phyloP scores from a whole-genome alignment of 53 echinoderm and acorn worm genomes.

The Paelopatides confundens region DNA sequence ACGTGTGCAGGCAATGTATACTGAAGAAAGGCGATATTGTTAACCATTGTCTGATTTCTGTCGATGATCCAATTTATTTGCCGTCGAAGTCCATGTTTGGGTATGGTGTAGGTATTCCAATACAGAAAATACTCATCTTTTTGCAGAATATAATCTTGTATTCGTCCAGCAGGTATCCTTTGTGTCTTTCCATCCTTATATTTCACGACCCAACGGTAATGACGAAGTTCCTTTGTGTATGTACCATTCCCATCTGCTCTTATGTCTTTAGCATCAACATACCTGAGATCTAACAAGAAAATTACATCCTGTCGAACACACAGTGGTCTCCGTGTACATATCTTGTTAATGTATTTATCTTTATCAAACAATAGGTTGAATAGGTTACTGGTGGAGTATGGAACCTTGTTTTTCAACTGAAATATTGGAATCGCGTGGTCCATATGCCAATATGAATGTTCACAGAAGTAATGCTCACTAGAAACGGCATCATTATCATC shows the following conservation, averaged over 20 bases:
- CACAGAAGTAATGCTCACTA: not conserved
- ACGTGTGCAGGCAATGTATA: conserved; percentile 44
- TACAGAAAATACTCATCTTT: conserved; percentile 46
- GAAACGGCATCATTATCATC: too few relatives aligned
- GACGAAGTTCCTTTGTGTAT: conserved; percentile 41
- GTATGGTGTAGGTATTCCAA: conserved; percentile 53
- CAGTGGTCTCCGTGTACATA: conserved; percentile 31
- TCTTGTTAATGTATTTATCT: not conserved
- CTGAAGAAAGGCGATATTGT: conserved; percentile 54
- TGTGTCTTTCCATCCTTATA: conserved; percentile 30
- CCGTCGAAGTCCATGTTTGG: conserved; percentile 42
- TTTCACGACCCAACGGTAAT: conserved; percentile 60
- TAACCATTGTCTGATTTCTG: conserved; percentile 27
- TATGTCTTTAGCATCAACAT: conserved; percentile 30
- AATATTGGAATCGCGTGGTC: conserved; percentile 24
- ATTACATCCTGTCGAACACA: conserved; percentile 41
- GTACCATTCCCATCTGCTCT: conserved; percentile 41
- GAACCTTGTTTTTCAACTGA: conserved; percentile 45
- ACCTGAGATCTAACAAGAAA: conserved; percentile 24
- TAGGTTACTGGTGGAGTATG: not conserved
- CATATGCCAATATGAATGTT: conserved; percentile 37
- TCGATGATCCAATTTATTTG: conserved; percentile 48
- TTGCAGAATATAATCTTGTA: conserved; percentile 41
- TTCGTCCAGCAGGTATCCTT: not conserved
- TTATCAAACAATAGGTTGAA: not conserved